Evolutionary conservation across 2,888 invertebrate species (phyloP).

Genomic region (Lasioglossum calceatum): DNA sequence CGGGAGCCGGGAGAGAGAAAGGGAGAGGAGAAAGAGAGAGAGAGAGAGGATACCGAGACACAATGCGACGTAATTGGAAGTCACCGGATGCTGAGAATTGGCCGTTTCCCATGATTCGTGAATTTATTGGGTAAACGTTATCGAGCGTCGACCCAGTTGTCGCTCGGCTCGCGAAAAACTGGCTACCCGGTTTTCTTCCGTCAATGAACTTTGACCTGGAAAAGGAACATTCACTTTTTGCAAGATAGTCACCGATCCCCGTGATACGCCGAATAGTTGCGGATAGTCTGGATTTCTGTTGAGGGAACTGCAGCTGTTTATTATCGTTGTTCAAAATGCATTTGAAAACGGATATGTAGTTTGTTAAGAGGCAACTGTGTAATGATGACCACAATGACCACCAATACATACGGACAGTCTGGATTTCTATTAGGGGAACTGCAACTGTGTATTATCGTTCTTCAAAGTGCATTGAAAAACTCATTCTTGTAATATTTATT

Average conservation of each 20-base stretch:
- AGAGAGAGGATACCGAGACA: conserved; percentile 49
- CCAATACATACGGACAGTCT: neutral
- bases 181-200: neutral
- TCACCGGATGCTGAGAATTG: conserved; percentile 69
- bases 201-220: conserved; percentile 8
- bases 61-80: conserved; percentile 73
- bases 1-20: conserved; percentile 37
- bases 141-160: conserved; percentile 14
- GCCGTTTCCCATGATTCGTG: conserved; percentile 62
- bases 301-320: neutral
- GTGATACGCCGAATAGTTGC: neutral
- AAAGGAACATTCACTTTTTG: conserved; percentile 1
- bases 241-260: neutral
- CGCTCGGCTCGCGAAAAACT: neutral
- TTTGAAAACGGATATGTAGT: neutral
- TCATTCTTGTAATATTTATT: neutral
- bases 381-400: neutral
- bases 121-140: conserved; percentile 34
- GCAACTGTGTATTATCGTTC: neutral
- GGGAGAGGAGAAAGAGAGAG: conserved; percentile 5
- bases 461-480: neutral
- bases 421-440: neutral
- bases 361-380: neutral
- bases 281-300: neutral
- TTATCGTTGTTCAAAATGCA: neutral